These are phyloP conservation scores for Helicoverpa zea DNA, from an alignment of 1,140 invertebrate species.

Conservation along the genomic window DNA sequence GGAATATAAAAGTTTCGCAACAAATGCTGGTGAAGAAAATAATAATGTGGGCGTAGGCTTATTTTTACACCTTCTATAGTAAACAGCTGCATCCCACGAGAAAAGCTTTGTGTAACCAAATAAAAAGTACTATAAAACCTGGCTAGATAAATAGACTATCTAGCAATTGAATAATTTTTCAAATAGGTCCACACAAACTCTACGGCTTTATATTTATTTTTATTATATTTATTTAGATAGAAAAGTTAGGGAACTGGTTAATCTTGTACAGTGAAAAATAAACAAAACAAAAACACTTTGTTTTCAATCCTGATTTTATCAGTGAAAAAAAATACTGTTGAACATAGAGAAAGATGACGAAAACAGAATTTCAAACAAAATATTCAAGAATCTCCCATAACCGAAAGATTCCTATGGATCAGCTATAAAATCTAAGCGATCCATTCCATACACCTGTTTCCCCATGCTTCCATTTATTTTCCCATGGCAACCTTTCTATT, in stretches of 20 bases:
- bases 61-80: not conserved
- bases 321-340: too few relatives aligned
- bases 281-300: too few relatives aligned
- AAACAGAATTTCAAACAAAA: not conserved
- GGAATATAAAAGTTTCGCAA: not conserved
- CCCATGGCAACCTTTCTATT: conserved; percentile 14
- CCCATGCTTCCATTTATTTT: not conserved
- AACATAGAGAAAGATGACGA: not conserved
- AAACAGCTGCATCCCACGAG: too few relatives aligned
- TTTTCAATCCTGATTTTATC: too few relatives aligned
- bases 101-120: too few relatives aligned
- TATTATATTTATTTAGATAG: too few relatives aligned
- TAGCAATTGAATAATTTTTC: too few relatives aligned
- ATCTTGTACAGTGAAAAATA: not conserved
- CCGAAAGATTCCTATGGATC: not conserved
- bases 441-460: conserved; percentile 1
- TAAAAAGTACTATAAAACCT: too few relatives aligned
- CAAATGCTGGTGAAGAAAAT: conserved; percentile 12
- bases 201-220: too few relatives aligned
- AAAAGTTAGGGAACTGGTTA: too few relatives aligned
- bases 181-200: too few relatives aligned
- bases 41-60: not conserved
- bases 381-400: not conserved
- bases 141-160: too few relatives aligned
- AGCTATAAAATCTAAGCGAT: not conserved